Conservation (phyloP, 1,140 invertebrate genomes). For the Battus philenor region DNA sequence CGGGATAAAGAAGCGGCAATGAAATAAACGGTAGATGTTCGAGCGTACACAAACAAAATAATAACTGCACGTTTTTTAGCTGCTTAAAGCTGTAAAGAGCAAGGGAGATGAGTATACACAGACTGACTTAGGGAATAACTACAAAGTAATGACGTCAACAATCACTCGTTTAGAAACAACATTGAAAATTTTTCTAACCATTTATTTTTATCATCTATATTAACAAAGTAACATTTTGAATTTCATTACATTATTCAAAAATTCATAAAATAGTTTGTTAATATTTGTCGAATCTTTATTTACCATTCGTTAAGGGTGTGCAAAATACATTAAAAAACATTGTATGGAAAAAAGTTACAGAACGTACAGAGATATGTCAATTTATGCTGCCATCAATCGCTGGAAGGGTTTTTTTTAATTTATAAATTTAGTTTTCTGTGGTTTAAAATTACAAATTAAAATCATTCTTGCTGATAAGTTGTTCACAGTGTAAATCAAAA, state of each 20-base stretch:
- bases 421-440: slow-evolving; percentile 14
- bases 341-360: background rate
- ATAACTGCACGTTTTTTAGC: background rate
- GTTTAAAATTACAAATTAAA: slow-evolving; percentile 9
- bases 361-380: slow-evolving; percentile 10
- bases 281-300: too few species aligned
- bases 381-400: slow-evolving; percentile 4
- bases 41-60: slow-evolving; percentile 22
- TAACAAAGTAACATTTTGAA: too few species aligned
- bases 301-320: too few species aligned
- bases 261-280: too few species aligned
- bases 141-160: slow-evolving; percentile 6
- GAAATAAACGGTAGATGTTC: slow-evolving; percentile 20
- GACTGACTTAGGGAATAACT: background rate
- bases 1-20: background rate
- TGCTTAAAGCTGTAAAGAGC: background rate
- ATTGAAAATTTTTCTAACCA: background rate
- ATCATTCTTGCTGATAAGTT: slow-evolving; percentile 3
- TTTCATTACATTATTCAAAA: too few species aligned
- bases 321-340: too few species aligned
- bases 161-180: slow-evolving; percentile 1
- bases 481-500: slow-evolving; percentile 5
- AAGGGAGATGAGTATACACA: slow-evolving; percentile 1
- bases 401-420: slow-evolving; percentile 13
- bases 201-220: too few species aligned